These are phyloP conservation scores for Pseudoatta argentina DNA, from an alignment of 1,140 invertebrate genomes.

Conservation along the genomic window DNA sequence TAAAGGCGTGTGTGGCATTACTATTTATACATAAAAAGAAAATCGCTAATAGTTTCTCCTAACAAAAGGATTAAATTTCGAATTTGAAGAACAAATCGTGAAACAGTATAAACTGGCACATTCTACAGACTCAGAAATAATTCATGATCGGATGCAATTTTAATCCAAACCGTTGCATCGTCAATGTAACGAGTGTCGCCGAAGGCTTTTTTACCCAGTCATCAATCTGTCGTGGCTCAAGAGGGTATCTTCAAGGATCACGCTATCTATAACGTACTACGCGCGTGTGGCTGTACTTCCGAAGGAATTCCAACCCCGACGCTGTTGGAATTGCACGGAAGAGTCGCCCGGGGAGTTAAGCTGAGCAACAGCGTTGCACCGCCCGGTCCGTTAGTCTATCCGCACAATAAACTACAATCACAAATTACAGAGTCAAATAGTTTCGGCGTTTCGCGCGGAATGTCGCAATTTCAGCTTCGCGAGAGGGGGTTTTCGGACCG, in stretches of 20 bases:
- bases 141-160: constrained; percentile 8
- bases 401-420: constrained; percentile 86
- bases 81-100: neutral
- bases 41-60: neutral
- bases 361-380: constrained; percentile 73
- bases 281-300: constrained; percentile 65
- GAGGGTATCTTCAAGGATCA: constrained; percentile 65
- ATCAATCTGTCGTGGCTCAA: constrained; percentile 62
- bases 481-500: constrained; percentile 79
- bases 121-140: neutral
- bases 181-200: constrained; percentile 33
- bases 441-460: constrained; percentile 86
- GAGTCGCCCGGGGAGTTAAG: constrained; percentile 71
- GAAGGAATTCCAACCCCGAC: constrained; percentile 73
- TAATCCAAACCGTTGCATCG: constrained; percentile 45
- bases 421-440: constrained; percentile 87
- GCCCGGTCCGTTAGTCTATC: constrained; percentile 82
- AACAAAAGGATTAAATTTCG: neutral
- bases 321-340: constrained; percentile 73
- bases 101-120: neutral
- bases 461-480: constrained; percentile 86
- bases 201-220: constrained; percentile 12
- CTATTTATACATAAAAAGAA: neutral
- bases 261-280: constrained; percentile 68
- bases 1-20: too few relatives aligned